phyloP scores from a whole-genome alignment of 2,113 vertebrate species.

The Syrmaticus mikado region DNA sequence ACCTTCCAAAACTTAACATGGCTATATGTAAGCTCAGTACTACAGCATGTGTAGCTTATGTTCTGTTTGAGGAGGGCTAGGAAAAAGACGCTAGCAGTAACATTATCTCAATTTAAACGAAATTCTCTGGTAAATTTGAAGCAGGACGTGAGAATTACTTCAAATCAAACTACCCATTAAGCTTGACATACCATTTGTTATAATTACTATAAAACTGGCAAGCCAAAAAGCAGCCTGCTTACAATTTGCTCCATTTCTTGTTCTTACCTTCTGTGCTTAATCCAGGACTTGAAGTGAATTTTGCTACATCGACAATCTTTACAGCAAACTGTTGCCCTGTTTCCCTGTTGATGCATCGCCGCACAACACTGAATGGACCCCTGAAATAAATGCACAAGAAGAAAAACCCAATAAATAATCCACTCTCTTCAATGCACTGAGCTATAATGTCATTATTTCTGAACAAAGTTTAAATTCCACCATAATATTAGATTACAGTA shows the following conservation, averaged over 20 bases:
- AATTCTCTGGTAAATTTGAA: background rate
- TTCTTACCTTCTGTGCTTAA: conserved; percentile 98
- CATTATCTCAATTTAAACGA: background rate
- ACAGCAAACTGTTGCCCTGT: conserved; percentile 98
- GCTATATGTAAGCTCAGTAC: background rate
- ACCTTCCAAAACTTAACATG: background rate
- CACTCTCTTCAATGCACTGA: background rate
- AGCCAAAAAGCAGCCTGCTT: background rate
- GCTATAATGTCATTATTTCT: background rate
- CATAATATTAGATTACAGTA: background rate
- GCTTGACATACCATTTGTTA: background rate
- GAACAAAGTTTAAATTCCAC: background rate
- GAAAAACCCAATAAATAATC: background rate
- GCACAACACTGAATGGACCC: conserved; percentile 97
- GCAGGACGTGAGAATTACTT: background rate
- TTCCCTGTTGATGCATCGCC: conserved; percentile 98
- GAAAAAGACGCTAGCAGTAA: background rate
- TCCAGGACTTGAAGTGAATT: conserved; percentile 99
- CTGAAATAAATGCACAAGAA: conserved; percentile 75
- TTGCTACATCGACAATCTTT: conserved; percentile 99
- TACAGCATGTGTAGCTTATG: rapidly evolving
- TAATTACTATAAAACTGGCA: background rate
- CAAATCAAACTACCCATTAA: background rate
- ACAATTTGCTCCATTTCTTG: background rate
- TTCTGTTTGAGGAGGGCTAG: background rate